Base-by-base conservation (phyloP, 2,113 vertebrate genomes). In the Anthoscopus minutus region DNA sequence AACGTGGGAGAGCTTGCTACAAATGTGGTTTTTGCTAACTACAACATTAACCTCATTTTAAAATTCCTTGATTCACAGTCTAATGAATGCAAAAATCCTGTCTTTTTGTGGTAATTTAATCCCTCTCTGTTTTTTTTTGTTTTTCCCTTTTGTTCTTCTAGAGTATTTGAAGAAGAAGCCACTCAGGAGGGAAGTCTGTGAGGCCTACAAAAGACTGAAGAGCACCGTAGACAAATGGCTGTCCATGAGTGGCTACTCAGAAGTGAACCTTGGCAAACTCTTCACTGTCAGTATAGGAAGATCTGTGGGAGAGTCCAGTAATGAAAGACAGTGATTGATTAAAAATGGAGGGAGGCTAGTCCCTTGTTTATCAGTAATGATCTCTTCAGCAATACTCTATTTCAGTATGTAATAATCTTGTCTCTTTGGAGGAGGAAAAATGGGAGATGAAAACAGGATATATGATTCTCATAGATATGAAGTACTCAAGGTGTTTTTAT, bases 221-320 rank as follows among this genome's bases (percentile, higher is more conserved):
- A 97, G 97, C 86, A 98, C 98, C 4, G 96, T 97, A 13, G 99
- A 99, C 92, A 98, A 98, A 62, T 98, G 96, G n/a, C 97, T 99
- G 92, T 96, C 97, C 42, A 92, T 89, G 96, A 99, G 99, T 45
- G 96, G 98, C 96, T 99, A 99, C 98, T 99, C 99, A 0, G 98
- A 99, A 97, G 98, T 99, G 86, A 99, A 99, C 97, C 98, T 99
- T 47, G 81, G 98, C 97, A 99, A 98, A 94, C 98, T 99, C 95
- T 99, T 99, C 51, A 44, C 93, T 8, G 0, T 94, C 88, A 95
- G 10, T 40, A 42, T 94, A 35, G 92, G 95, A 88, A 97, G 93
- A 94, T 92, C 95, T 56, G 51, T 70, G 80, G 90, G 47, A 83
- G 86, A 96, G 76, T 48, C 71, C 77, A 92, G 2, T 65, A 91